phyloP scores from a whole-genome alignment of 2,797 vertebrate genomes.

The Rhinella marina region DNA sequence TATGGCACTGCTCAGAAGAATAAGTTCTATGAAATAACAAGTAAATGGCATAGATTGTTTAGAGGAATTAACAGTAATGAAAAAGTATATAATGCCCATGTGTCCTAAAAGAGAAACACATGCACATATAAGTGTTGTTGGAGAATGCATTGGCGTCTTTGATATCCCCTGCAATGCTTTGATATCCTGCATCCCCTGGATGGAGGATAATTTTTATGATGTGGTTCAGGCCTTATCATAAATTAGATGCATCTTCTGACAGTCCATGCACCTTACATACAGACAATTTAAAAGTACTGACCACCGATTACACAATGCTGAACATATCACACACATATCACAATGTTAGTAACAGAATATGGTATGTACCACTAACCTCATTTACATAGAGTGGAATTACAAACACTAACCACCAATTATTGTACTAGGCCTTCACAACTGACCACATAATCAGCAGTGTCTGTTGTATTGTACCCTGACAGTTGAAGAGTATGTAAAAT shows the following conservation, averaged over 20 bases:
- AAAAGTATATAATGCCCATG: background rate
- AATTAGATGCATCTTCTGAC: too few relatives aligned
- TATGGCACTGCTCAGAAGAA: conserved; percentile 20
- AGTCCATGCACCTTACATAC: background rate
- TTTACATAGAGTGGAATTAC: too few relatives aligned
- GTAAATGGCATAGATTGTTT: conserved; percentile 14
- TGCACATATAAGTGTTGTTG: background rate
- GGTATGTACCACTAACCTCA: background rate
- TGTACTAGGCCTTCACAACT: too few relatives aligned
- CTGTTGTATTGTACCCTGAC: too few relatives aligned
- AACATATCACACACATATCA: background rate
- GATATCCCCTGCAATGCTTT: too few relatives aligned
- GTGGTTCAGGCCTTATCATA: too few relatives aligned
- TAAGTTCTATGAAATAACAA: background rate
- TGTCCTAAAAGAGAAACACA: background rate
- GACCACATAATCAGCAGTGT: too few relatives aligned
- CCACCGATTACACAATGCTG: background rate
- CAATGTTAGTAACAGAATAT: too few relatives aligned
- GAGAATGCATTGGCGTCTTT: background rate
- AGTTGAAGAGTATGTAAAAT: too few relatives aligned
- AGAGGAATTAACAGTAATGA: background rate
- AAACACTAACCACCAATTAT: too few relatives aligned
- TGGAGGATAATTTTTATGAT: too few relatives aligned
- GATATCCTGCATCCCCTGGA: too few relatives aligned
- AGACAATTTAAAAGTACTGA: background rate